These are phyloP conservation scores for Platysternon megacephalum DNA, from an alignment of 2,113 vertebrate genomes.

Conservation along the genomic window DNA sequence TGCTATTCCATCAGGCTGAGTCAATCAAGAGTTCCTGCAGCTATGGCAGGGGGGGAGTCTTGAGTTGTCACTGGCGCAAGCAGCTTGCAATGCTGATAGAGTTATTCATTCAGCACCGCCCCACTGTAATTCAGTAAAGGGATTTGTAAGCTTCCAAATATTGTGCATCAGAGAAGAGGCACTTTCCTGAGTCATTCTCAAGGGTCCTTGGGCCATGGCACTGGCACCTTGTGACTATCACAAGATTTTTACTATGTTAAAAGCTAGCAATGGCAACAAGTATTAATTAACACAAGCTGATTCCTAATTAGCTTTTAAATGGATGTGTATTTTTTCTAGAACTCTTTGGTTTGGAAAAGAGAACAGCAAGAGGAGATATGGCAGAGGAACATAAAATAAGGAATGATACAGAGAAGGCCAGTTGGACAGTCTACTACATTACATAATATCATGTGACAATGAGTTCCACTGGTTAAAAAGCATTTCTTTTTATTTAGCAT, in stretches of 20 bases:
- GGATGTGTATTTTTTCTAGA: background rate
- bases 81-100: constrained; percentile 33
- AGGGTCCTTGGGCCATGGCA: background rate
- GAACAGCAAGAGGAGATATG: accelerated
- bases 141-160: background rate
- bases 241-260: background rate
- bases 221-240: background rate
- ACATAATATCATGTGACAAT: background rate
- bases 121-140: background rate
- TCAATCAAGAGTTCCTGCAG: constrained; percentile 81
- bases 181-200: constrained; percentile 60
- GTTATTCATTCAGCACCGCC: constrained; percentile 47
- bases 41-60: constrained; percentile 1
- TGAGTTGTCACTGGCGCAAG: constrained; percentile 30
- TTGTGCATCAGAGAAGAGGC: background rate
- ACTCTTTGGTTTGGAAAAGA: background rate
- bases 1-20: constrained; percentile 81
- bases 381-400: background rate
- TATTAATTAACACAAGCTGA: background rate
- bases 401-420: background rate
- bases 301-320: background rate
- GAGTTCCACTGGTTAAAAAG: background rate
- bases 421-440: accelerated
- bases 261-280: background rate
- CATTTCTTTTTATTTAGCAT: background rate